phyloP scores from a whole-genome alignment of 2,113 vertebrate species.

The Polypterus senegalus region DNA sequence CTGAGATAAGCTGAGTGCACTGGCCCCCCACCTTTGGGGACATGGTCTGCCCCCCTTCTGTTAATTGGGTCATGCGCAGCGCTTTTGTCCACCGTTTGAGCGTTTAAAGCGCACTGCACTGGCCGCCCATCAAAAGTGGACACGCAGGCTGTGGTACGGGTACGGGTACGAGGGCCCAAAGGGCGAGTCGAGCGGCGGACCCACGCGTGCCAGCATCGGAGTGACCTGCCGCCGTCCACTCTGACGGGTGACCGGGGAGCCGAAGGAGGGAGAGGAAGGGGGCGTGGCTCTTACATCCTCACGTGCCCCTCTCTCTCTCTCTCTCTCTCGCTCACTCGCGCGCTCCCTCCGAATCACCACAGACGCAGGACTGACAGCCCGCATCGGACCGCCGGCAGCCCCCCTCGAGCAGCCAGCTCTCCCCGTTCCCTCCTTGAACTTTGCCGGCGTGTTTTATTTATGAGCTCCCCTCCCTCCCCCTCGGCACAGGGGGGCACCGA shows the following conservation, averaged over 20 bases:
- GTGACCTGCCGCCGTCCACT: neutral
- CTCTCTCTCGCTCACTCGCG: neutral
- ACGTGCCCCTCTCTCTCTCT: slow-evolving; percentile 4
- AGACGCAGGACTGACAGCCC: neutral
- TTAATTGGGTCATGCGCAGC: neutral
- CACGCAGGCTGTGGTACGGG: neutral
- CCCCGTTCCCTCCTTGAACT: neutral
- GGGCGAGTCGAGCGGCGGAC: neutral
- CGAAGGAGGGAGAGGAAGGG: neutral
- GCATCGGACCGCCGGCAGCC: neutral
- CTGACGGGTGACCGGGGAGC: neutral
- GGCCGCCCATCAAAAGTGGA: neutral
- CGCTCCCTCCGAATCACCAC: neutral
- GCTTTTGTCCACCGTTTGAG: neutral
- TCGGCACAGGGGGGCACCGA: neutral
- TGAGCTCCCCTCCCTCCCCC: neutral
- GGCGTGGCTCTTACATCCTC: neutral
- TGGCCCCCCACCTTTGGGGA: neutral
- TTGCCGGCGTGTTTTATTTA: neutral
- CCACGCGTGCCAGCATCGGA: too few relatives aligned
- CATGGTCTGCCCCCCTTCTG: neutral
- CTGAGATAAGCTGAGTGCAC: too few relatives aligned
- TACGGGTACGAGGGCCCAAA: neutral
- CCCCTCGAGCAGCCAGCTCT: neutral
- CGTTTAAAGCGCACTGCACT: neutral